phyloP scores from a whole-genome alignment of 2,797 vertebrate species.

The Enteromius mattozi region DNA sequence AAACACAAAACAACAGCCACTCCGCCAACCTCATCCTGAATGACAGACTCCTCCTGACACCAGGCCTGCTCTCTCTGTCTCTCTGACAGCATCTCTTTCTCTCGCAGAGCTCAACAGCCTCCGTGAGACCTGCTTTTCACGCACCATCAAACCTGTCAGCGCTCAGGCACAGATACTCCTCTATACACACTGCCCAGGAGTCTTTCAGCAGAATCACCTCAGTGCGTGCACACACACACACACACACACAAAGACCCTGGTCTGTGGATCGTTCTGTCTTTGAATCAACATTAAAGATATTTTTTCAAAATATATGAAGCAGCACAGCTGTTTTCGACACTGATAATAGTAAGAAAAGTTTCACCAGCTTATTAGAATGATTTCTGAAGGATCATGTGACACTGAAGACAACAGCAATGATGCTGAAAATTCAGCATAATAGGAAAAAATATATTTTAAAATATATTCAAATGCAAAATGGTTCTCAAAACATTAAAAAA shows the following conservation, averaged over 20 bases:
- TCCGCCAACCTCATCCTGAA: constrained; percentile 17
- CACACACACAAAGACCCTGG: neutral
- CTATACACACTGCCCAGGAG: constrained; percentile 15
- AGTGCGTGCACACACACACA: neutral
- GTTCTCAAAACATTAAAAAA: too few species aligned
- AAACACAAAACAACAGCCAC: constrained; percentile 39
- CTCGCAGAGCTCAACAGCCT: constrained; percentile 29
- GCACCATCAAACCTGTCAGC: constrained; percentile 74
- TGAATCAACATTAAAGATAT: neutral
- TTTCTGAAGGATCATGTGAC: neutral
- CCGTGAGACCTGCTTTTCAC: constrained; percentile 71
- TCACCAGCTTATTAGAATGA: neutral
- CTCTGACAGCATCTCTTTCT: constrained; percentile 25
- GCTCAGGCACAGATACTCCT: constrained; percentile 6
- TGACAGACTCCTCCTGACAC: constrained; percentile 24
- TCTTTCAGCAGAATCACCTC: constrained; percentile 12
- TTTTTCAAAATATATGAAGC: neutral
- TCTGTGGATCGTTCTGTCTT: neutral
- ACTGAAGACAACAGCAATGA: neutral
- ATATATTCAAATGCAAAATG: too few species aligned
- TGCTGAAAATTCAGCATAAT: neutral
- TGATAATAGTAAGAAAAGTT: neutral
- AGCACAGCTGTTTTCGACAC: neutral
- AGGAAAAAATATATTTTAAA: neutral
- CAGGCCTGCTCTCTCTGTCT: constrained; percentile 6